Evolutionary conservation across 2,797 vertebrate genomes (phyloP).

Genomic region (Phrynocephalus forsythii): DNA sequence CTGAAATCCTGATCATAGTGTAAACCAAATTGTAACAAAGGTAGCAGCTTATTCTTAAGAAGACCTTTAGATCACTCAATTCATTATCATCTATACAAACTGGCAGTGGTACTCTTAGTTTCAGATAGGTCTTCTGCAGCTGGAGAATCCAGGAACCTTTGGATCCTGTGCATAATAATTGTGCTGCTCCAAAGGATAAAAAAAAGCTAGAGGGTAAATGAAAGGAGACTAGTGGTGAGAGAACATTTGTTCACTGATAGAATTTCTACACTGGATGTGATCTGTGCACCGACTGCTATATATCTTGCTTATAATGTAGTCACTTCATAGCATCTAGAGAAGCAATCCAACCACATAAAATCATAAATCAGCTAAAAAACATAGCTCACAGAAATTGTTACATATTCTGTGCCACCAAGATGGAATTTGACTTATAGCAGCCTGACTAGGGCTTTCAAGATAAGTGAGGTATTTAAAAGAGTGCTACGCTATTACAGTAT

Average conservation of each 20-base stretch:
- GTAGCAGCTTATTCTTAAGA: background rate
- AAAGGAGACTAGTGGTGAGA: background rate
- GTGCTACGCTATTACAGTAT: too few species aligned
- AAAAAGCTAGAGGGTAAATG: background rate
- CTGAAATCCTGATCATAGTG: too few species aligned
- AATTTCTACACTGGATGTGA: background rate
- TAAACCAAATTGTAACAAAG: background rate
- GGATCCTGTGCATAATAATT: background rate
- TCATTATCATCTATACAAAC: background rate
- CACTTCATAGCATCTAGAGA: background rate
- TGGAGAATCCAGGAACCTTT: background rate
- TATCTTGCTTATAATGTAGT: background rate
- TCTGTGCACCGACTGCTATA: background rate
- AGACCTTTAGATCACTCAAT: background rate
- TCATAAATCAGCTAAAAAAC: background rate
- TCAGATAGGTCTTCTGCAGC: background rate
- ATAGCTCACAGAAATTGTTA: background rate
- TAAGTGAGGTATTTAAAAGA: too few species aligned
- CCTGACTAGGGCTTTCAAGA: too few species aligned
- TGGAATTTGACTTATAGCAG: too few species aligned
- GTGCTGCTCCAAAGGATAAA: background rate
- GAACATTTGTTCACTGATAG: too few species aligned
- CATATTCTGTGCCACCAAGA: too few species aligned
- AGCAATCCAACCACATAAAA: conserved; percentile 1
- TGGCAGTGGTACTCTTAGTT: background rate